Percentiles rank a stretch among this genome's conserved stretches.
Evolutionary conservation across 2,113 vertebrate genomes (phyloP).

Genomic region (Eira barbara): DNA sequence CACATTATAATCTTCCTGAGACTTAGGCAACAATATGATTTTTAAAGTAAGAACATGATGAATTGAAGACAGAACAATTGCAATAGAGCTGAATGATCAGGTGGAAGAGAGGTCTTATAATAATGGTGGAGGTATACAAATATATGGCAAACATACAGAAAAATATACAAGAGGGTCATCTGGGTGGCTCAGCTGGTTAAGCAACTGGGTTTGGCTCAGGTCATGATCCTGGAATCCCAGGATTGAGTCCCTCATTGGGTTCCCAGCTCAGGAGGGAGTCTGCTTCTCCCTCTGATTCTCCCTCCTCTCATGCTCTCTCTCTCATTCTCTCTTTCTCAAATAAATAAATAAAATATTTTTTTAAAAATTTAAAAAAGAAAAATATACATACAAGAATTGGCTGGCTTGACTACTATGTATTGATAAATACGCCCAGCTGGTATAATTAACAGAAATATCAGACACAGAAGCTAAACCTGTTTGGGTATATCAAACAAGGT

Average conservation of each 20-base stretch:
- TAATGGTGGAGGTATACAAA: not conserved
- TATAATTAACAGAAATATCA: not conserved
- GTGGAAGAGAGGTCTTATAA: not conserved
- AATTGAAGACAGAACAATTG: not conserved
- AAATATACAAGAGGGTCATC: not conserved
- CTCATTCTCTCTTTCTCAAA: too few relatives aligned
- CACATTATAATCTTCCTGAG: not conserved
- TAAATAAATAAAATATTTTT: too few relatives aligned
- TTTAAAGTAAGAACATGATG: not conserved
- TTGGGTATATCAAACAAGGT: not conserved
- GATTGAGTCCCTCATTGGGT: too few relatives aligned
- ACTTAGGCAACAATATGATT: not conserved
- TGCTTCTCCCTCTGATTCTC: too few relatives aligned
- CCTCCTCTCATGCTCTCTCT: too few relatives aligned
- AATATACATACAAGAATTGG: not conserved
- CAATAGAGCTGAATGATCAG: not conserved
- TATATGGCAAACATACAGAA: not conserved
- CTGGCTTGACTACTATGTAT: not conserved
- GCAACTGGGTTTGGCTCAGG: too few relatives aligned
- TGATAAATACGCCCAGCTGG: not conserved
- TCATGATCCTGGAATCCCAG: too few relatives aligned
- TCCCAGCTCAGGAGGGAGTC: too few relatives aligned
- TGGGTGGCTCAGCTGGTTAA: too few relatives aligned
- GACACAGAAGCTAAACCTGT: not conserved
- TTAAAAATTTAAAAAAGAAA: not conserved